phyloP scores from a whole-genome alignment of 53 echinoderm and acorn worm genomes.

The Holothuria leucospilota region DNA sequence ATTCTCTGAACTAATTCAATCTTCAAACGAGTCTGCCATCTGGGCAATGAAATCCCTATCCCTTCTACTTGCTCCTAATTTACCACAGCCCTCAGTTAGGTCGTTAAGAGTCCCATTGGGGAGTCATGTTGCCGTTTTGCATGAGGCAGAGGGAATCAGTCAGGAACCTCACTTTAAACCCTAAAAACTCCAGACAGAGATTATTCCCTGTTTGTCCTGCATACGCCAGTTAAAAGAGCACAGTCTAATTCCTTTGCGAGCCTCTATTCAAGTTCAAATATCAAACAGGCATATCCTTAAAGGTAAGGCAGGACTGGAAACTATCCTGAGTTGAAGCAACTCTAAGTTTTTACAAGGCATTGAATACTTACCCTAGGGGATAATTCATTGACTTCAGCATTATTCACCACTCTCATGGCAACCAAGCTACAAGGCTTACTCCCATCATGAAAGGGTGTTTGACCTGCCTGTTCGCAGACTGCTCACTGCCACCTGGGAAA shows the following conservation, averaged over 20 bases:
- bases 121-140: too few species aligned
- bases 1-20: too few species aligned
- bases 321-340: constrained; percentile 21
- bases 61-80: too few species aligned
- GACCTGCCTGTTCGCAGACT: constrained; percentile 25
- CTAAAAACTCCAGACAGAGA: not conserved
- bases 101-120: too few species aligned
- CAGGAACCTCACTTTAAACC: not conserved
- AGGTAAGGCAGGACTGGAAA: not conserved
- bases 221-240: not conserved
- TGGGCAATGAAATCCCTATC: too few species aligned
- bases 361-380: constrained; percentile 32
- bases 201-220: not conserved
- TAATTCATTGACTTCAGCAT: constrained; percentile 6
- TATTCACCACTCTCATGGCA: not conserved
- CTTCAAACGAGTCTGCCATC: too few species aligned
- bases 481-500: constrained; percentile 28
- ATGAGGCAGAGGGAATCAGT: too few species aligned
- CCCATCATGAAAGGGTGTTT: constrained; percentile 8
- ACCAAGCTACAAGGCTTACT: not conserved
- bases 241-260: not conserved
- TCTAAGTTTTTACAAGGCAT: constrained; percentile 26
- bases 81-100: too few species aligned
- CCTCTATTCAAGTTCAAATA: constrained; percentile 17
- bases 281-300: constrained; percentile 15